phyloP scores from a whole-genome alignment of 2,797 vertebrate species.

The Phrynocephalus guinanensis region DNA sequence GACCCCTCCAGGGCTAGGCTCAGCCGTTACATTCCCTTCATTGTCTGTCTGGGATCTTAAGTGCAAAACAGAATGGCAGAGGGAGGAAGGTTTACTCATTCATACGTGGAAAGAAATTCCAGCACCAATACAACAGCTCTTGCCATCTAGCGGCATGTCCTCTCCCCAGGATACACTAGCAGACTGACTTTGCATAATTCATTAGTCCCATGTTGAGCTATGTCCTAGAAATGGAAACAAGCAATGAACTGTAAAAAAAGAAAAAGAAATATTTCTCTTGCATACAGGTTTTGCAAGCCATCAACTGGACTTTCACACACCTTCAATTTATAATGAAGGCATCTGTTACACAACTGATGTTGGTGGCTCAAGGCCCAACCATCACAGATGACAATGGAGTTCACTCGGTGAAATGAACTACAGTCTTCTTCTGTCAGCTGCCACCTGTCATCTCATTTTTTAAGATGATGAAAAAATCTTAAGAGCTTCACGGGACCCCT shows the following conservation, averaged over 20 bases:
- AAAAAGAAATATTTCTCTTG: slow-evolving; percentile 63
- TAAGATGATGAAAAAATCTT: neutral
- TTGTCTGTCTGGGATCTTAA: slow-evolving; percentile 92
- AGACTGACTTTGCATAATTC: slow-evolving; percentile 77
- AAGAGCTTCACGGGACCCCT: too few species aligned
- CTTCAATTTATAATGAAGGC: slow-evolving; percentile 31
- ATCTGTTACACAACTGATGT: slow-evolving; percentile 25
- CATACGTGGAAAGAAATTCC: slow-evolving; percentile 16
- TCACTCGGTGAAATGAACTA: neutral
- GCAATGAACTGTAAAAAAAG: slow-evolving; percentile 69
- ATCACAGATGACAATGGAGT: slow-evolving; percentile 3
- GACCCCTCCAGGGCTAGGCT: slow-evolving; percentile 80
- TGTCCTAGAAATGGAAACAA: slow-evolving; percentile 70
- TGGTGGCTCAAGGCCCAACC: neutral
- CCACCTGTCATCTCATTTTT: too few species aligned
- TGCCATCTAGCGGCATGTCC: slow-evolving; percentile 44
- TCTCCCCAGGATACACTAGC: slow-evolving; percentile 53
- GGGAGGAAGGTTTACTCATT: slow-evolving; percentile 23
- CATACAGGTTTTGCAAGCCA: slow-evolving; percentile 47
- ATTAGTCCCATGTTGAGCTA: slow-evolving; percentile 69
- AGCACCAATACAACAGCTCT: slow-evolving; percentile 17
- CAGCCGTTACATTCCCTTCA: slow-evolving; percentile 84
- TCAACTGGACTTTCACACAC: slow-evolving; percentile 14
- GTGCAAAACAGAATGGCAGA: slow-evolving; percentile 57
- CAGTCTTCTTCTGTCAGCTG: neutral